Evolutionary conservation across 2,888 invertebrate species (phyloP).

Genomic region (Dasysyrphus tricinctus): DNA sequence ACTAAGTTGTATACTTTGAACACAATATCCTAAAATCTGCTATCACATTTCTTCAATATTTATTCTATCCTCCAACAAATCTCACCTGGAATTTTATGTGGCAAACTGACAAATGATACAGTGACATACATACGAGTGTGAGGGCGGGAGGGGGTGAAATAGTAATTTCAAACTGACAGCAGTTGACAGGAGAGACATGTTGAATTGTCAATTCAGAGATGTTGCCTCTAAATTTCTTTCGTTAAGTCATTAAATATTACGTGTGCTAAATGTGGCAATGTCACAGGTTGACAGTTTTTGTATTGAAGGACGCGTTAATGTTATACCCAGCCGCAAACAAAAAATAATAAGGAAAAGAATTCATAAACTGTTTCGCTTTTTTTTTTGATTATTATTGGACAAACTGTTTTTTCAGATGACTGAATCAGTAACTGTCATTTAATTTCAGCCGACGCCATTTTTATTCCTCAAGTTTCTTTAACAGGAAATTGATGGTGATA

Average conservation of each 20-base stretch:
- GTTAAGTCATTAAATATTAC: slow-evolving; percentile 9
- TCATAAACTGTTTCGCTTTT: not conserved
- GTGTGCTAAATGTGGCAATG: slow-evolving; percentile 5
- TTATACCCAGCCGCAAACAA: not conserved
- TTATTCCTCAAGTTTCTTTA: not conserved
- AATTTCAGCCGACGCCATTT: not conserved
- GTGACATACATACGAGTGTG: not conserved
- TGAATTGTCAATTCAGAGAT: slow-evolving; percentile 10
- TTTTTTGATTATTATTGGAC: not conserved
- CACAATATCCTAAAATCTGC: not conserved
- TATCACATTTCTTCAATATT: slow-evolving; percentile 5
- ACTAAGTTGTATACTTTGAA: not conserved
- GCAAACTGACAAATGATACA: slow-evolving; percentile 20
- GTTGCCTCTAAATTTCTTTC: not conserved
- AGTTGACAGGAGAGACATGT: slow-evolving; percentile 17
- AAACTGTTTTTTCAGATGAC: not conserved
- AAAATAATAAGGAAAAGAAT: not conserved
- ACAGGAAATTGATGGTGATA: not conserved
- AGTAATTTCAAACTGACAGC: slow-evolving; percentile 17
- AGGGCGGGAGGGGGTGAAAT: not conserved
- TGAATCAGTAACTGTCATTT: slow-evolving; percentile 15
- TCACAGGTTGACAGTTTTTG: not conserved
- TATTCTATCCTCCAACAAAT: not conserved
- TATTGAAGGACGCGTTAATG: slow-evolving; percentile 3
- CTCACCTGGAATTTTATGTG: slow-evolving; percentile 9